A percentile compares a stretch with the other conserved stretches of the same genome.
Evolutionary conservation across 2,888 invertebrate genomes (phyloP).

Genomic region (Ornithoptera alexandrae): DNA sequence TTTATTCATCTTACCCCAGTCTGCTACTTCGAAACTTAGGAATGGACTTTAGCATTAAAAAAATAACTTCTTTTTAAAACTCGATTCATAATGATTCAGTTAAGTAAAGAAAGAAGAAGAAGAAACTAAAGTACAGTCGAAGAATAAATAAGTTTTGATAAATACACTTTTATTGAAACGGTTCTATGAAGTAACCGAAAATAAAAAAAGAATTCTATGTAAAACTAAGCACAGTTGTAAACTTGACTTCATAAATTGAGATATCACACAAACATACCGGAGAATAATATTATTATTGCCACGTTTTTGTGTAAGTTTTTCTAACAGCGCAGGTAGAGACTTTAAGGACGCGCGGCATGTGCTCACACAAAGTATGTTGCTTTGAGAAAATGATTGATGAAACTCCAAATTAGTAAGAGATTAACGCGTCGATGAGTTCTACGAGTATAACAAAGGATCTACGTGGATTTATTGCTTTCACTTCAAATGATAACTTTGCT

Average conservation of each 20-base stretch:
- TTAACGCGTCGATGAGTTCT: slow-evolving; percentile 52
- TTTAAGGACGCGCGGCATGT: slow-evolving; percentile 51
- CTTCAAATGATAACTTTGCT: not conserved
- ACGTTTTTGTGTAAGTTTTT: slow-evolving; percentile 62
- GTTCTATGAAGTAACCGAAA: slow-evolving; percentile 12
- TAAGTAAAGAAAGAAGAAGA: too few relatives aligned
- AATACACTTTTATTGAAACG: not conserved
- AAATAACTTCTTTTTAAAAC: too few relatives aligned
- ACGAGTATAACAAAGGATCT: not conserved
- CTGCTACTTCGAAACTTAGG: too few relatives aligned
- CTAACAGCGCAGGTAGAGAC: slow-evolving; percentile 58
- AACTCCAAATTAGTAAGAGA: slow-evolving; percentile 59
- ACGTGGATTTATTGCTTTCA: not conserved
- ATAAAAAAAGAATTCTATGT: slow-evolving; percentile 11
- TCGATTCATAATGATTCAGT: too few relatives aligned
- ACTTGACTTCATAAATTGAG: slow-evolving; percentile 68
- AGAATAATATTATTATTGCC: slow-evolving; percentile 62
- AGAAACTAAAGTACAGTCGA: too few relatives aligned
- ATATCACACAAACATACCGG: slow-evolving; percentile 67
- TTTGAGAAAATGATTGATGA: slow-evolving; percentile 68
- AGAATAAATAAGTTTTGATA: slow-evolving; percentile 2
- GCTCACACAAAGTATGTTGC: slow-evolving; percentile 62
- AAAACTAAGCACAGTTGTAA: slow-evolving; percentile 28
- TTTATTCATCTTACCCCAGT: too few relatives aligned
- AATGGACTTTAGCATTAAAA: too few relatives aligned